phyloP scores from a whole-genome alignment of 2,113 vertebrate genomes.

The Eupsittula cactorum region DNA sequence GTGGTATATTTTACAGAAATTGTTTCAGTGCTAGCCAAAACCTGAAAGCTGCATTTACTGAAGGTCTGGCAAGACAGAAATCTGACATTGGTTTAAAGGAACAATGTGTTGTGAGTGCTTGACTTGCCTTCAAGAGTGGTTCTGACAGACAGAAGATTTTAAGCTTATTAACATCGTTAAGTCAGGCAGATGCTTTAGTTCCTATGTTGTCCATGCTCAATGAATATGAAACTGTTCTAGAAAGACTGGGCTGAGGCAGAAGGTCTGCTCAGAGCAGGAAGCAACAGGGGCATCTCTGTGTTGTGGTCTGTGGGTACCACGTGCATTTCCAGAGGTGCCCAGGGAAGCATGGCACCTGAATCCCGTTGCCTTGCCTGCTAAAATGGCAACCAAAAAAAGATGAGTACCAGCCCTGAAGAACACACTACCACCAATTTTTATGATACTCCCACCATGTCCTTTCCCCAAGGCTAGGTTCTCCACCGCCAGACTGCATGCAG shows the following conservation, averaged over 20 bases:
- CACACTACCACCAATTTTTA: neutral
- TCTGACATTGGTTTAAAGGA: neutral
- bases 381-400: neutral
- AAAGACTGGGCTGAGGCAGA: neutral
- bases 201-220: neutral
- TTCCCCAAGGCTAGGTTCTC: neutral
- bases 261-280: neutral
- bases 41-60: neutral
- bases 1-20: neutral
- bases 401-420: neutral
- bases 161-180: neutral
- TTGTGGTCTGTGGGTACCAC: neutral
- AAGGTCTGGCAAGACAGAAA: neutral
- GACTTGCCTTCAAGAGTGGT: neutral
- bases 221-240: neutral
- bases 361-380: neutral
- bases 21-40: neutral
- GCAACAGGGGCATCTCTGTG: neutral
- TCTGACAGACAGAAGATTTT: neutral
- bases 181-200: neutral
- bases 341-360: fast-evolving
- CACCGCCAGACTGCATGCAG: neutral
- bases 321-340: neutral
- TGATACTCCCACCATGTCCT: neutral
- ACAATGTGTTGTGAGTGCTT: neutral